Evolutionary conservation across 2,797 vertebrate species (phyloP), one percentile per base, ranked within the genome.

Genomic region (Philypnodon macrostomus): DNA sequence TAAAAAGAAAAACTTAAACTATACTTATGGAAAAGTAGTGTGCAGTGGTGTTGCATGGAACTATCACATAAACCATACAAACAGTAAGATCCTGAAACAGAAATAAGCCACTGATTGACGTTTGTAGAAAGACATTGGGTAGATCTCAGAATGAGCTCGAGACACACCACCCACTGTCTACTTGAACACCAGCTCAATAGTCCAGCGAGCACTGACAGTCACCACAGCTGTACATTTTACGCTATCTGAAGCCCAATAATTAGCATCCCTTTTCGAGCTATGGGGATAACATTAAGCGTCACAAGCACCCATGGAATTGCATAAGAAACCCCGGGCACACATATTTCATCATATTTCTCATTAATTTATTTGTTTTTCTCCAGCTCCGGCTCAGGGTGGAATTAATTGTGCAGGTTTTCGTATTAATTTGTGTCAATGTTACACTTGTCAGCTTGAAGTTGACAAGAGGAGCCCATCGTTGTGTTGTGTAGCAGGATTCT

Each of bases 231-330:
- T 85, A 77, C 76, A 90, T 92, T 93, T 92, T 91, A 91, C 65
- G 75, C 88, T 91, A 89, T 87, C 89, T 91, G 89, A 94, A 92
- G 90, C 91, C 89, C 89, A 92, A 90, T 93, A 93, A 95, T 95
- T 92, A 94, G 87, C 64, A 74, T 83, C 88, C 86, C 73, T 80
- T 88, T 88, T 84, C 80, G 71, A 74, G 79, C 14, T 69, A 75
- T 70, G 33, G 2, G 33, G 47, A 70, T 53, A 53, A 59, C 15
- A 58, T 54, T 29, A 67, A 73, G 76, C 51, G 67, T 47, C 68
- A 70, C 51, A 63, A 15, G 31, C 58, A 52, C 33, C 26, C 46
- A 5, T 4, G 60, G 36, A 61, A 54, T 53, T 64, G 31, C 51
- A 18, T 47, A 53, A 52, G 50, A 59, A 61, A 52, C 34, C 44